Percentiles rank a stretch among this genome's conserved stretches.
Evolutionary conservation across 2,888 invertebrate genomes (phyloP).

Genomic region (Xylota sylvarum): DNA sequence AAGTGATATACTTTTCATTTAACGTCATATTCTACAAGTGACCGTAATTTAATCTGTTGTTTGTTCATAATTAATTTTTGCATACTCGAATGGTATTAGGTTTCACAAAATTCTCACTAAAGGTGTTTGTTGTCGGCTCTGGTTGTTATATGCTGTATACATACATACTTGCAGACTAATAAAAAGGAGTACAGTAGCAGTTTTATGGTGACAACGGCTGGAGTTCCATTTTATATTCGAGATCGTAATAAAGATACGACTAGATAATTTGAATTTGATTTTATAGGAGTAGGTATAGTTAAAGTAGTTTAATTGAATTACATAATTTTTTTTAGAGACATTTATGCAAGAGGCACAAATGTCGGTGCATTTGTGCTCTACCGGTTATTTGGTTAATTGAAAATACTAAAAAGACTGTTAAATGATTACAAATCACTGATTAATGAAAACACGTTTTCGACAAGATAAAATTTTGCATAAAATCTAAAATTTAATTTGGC

Average conservation of each 20-base stretch:
- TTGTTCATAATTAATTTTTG: slow-evolving; percentile 47
- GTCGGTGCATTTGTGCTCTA: slow-evolving; percentile 23
- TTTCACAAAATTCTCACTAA: slow-evolving; percentile 65
- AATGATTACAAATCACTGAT: not conserved
- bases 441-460: not conserved
- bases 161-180: slow-evolving; percentile 26
- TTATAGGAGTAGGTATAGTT: not conserved
- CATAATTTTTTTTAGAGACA: not conserved
- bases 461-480: not conserved
- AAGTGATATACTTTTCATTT: slow-evolving; percentile 7
- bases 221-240: slow-evolving; percentile 21
- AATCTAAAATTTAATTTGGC: not conserved
- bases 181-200: slow-evolving; percentile 42
- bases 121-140: slow-evolving; percentile 32
- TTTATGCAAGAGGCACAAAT: not conserved
- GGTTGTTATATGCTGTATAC: not conserved
- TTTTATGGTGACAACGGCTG: slow-evolving; percentile 27
- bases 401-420: not conserved
- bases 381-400: slow-evolving; percentile 7
- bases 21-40: slow-evolving; percentile 35
- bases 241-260: slow-evolving; percentile 39
- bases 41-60: slow-evolving; percentile 61
- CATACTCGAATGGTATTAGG: slow-evolving; percentile 44
- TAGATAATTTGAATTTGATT: slow-evolving; percentile 3
- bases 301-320: not conserved